Base-by-base conservation (phyloP, 2,888 invertebrate genomes). In the Hyposoter dolosus region DNA sequence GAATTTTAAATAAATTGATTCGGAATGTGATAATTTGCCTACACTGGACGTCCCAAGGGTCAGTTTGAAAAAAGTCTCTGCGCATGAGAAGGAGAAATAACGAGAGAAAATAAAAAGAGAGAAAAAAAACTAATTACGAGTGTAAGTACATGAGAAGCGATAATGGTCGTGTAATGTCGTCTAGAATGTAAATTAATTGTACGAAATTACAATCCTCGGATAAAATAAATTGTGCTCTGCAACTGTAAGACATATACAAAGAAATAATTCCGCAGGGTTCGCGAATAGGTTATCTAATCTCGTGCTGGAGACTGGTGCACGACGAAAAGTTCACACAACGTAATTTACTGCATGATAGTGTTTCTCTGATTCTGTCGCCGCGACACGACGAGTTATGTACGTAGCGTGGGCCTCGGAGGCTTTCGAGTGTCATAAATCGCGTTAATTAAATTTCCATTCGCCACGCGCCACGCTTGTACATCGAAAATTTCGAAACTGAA, bases 391-490 rank as follows among this genome's bases (percentile, higher is more conserved):
- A 87, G 82, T 82, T 69, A 78, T 78, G 43, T n/a, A 56, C 43
- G 43, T 19, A 40, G 78, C 78, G 76, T 72, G 84, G 82, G 87
- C 60, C 81, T 71, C 69, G 1, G 40, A 82, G 71, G 82, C 85
- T 85, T 86, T 65, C 87, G 87, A 84, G 78, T 85, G 85, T 88
- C 90, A 90, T 91, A 92, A 92, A 92, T 91, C 90, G 89, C 75
- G 88, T 88, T 90, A 92, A 92, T 91, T 91, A 92, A 92, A 93
- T 92, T 91, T 90, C 88, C 81, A 84, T 86, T 66, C 78, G 72
- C 66, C 65, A 69, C 74, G 77, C 71, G 69, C 45, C 72, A 66
- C 56, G 45, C 56, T 72, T 66, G 12, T 75, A 43, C 65, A 74
- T 53, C 10, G n/a, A 63, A 40, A 1, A 9, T 9, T 76, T 32